phyloP scores from a whole-genome alignment of 2,113 vertebrate genomes.

The Heloderma charlesbogerti region DNA sequence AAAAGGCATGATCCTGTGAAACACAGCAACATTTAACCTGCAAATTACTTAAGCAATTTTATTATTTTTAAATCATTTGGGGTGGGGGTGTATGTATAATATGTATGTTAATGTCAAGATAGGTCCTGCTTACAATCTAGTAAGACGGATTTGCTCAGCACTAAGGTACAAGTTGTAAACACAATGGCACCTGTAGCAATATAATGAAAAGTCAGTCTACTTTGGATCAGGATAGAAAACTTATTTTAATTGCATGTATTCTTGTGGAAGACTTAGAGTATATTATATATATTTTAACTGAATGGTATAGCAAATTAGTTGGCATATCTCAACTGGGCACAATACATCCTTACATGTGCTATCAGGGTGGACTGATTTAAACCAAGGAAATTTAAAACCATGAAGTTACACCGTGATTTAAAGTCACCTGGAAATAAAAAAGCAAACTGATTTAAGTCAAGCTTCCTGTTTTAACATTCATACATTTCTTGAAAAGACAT shows the following conservation, averaged over 20 bases:
- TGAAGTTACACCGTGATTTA: background rate
- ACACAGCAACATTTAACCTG: background rate
- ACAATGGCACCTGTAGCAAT: background rate
- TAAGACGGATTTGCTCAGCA: background rate
- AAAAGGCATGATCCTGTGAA: constrained; percentile 4
- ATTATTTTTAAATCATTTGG: background rate
- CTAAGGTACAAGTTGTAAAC: constrained; percentile 3
- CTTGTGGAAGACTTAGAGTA: background rate
- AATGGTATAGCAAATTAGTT: constrained; percentile 50
- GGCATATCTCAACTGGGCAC: background rate
- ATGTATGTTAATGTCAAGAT: background rate
- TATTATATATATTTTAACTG: constrained; percentile 27
- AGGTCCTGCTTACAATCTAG: background rate
- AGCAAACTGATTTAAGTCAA: background rate
- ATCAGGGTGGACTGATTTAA: background rate
- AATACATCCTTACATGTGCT: background rate
- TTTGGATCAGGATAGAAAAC: background rate
- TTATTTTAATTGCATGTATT: constrained; percentile 22
- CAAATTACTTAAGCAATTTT: background rate
- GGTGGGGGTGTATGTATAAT: background rate
- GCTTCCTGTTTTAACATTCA: background rate
- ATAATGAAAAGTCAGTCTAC: accelerated
- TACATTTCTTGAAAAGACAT: background rate
- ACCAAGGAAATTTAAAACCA: background rate
- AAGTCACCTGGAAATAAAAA: background rate